Evolutionary conservation across 2,888 invertebrate genomes (phyloP).

Genomic region (Panopea generosa): DNA sequence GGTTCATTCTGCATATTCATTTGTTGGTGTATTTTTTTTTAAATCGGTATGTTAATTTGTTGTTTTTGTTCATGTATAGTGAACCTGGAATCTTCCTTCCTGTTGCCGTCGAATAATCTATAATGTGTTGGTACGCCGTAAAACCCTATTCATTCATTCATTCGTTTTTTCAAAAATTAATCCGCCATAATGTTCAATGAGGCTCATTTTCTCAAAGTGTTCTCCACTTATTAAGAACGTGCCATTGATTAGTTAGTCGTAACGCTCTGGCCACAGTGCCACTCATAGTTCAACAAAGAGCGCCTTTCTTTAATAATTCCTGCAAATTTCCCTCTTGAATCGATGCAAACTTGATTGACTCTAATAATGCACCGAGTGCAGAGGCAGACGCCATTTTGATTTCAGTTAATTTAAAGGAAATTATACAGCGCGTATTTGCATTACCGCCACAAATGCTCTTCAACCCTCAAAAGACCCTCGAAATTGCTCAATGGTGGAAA

Average conservation of each 20-base stretch:
- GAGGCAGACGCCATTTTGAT: conserved; percentile 32
- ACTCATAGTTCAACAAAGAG: conserved; percentile 26
- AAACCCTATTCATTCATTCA: no score
- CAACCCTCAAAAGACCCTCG: conserved; percentile 53
- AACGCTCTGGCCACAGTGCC: conserved; percentile 21
- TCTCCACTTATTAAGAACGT: conserved; percentile 17
- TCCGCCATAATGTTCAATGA: conserved; percentile 8
- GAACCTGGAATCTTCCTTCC: no score
- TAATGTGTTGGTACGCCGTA: no score
- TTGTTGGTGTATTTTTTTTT: no score
- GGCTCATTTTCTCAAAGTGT: conserved; percentile 5
- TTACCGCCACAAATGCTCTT: conserved; percentile 35
- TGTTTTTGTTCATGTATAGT: no score
- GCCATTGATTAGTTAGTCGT: conserved; percentile 33
- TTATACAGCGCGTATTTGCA: conserved; percentile 45
- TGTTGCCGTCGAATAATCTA: no score
- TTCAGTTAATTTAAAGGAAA: conserved; percentile 58
- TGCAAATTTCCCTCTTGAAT: conserved; percentile 29
- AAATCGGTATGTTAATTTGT: no score
- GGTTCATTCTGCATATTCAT: no score
- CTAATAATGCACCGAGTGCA: conserved; percentile 33
- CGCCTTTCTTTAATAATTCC: conserved; percentile 27
- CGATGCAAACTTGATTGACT: conserved; percentile 42
- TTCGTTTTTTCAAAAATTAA: no score
- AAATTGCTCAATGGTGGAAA: conserved; percentile 58